phyloP scores from a whole-genome alignment of 2,113 vertebrate species.

The Miniopterus natalensis region DNA sequence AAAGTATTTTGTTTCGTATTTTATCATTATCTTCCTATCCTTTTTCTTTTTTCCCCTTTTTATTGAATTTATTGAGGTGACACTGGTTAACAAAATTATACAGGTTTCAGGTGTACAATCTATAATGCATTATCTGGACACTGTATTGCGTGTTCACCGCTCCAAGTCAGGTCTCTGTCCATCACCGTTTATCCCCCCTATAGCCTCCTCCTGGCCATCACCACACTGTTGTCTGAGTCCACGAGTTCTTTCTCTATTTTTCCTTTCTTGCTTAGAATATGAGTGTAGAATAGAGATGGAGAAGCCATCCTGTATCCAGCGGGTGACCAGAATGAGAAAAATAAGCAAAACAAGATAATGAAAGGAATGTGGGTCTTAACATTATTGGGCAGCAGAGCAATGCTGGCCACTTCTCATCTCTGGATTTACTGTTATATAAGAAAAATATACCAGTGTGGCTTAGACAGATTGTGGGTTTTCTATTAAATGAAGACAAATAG shows the following conservation, averaged over 20 bases:
- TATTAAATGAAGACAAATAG: constrained; percentile 9
- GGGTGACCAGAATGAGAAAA: background rate
- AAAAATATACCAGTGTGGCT: background rate
- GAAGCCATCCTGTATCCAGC: background rate
- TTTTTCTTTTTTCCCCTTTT: background rate
- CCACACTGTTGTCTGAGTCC: background rate
- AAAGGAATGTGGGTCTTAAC: background rate
- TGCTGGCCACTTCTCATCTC: background rate
- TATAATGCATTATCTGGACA: background rate
- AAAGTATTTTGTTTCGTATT: background rate
- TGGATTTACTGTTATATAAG: background rate
- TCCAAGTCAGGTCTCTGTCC: background rate
- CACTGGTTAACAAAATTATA: background rate
- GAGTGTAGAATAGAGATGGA: background rate
- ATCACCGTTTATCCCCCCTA: background rate
- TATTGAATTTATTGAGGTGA: background rate
- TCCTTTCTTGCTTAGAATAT: background rate
- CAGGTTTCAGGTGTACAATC: background rate
- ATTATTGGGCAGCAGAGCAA: background rate
- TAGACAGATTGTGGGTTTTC: background rate
- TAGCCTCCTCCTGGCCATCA: background rate
- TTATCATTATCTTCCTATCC: background rate
- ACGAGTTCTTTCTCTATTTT: background rate
- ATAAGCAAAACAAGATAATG: background rate
- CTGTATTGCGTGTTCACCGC: background rate